These are phyloP conservation scores for Drosophila neutralis DNA, from an alignment of 2,888 invertebrate species.

Conservation along the genomic window DNA sequence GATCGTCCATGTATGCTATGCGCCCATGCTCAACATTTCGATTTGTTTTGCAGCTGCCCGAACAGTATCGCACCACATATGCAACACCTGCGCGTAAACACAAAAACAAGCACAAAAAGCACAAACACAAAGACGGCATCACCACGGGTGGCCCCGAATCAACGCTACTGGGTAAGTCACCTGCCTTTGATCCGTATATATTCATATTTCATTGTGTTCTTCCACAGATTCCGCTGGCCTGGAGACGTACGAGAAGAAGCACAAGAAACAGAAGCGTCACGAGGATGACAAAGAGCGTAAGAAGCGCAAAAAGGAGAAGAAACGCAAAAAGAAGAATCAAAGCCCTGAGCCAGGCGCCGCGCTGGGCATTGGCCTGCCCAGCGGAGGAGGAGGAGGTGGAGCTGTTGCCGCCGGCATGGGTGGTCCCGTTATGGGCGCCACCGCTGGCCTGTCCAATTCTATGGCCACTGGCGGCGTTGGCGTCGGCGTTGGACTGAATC, in stretches of 20 bases:
- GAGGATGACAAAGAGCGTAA: constrained; percentile 97
- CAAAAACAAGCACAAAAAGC: constrained; percentile 98
- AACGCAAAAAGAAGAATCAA: constrained; percentile 96
- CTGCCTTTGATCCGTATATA: not conserved
- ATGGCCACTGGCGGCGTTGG: constrained; percentile 37
- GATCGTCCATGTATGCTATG: not conserved
- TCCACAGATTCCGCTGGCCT: constrained; percentile 87
- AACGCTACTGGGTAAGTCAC: constrained; percentile 87
- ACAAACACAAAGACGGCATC: constrained; percentile 95
- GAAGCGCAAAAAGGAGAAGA: constrained; percentile 97
- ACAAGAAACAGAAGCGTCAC: constrained; percentile 96
- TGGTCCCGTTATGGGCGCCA: constrained; percentile 58
- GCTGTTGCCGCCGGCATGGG: constrained; percentile 48
- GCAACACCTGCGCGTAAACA: constrained; percentile 96
- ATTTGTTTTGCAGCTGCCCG: constrained; percentile 88
- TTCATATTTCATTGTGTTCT: not conserved
- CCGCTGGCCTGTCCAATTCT: constrained; percentile 51
- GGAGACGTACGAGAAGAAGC: constrained; percentile 97
- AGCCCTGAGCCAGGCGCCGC: constrained; percentile 89
- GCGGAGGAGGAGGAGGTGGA: constrained; percentile 55
- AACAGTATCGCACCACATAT: constrained; percentile 97
- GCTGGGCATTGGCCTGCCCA: constrained; percentile 51
- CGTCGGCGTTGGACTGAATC: constrained; percentile 48
- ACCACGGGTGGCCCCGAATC: constrained; percentile 89
- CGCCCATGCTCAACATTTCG: not conserved